These are phyloP conservation scores for Semnornis frantzii DNA, from an alignment of 2,113 vertebrate species.

Conservation along the genomic window DNA sequence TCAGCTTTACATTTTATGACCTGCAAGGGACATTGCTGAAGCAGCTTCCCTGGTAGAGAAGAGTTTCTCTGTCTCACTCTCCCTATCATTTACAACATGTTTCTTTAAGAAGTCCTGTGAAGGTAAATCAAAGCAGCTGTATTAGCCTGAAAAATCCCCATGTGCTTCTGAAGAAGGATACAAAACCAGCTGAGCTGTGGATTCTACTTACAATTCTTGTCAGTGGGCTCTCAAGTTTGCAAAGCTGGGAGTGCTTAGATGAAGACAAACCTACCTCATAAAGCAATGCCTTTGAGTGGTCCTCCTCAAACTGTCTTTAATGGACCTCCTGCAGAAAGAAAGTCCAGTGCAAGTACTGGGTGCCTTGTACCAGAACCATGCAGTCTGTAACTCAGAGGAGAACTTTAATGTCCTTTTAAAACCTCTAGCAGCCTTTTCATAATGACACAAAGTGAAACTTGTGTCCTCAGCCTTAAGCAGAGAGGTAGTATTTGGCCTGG, in stretches of 20 bases:
- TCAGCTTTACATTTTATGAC: no score
- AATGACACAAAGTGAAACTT: not conserved
- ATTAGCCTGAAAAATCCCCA: not conserved
- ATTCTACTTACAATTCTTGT: not conserved
- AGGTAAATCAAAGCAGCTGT: not conserved
- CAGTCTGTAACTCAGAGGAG: not conserved
- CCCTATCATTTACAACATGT: not conserved
- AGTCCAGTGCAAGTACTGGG: not conserved
- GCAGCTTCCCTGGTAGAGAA: not conserved
- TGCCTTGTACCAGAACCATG: not conserved
- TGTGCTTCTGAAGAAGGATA: not conserved
- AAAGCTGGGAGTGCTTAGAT: not conserved
- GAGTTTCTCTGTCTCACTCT: not conserved
- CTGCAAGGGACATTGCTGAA: not conserved
- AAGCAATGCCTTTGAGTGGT: not conserved
- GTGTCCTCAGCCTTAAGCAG: not conserved
- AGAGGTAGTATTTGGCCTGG: not conserved
- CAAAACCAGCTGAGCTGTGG: not conserved
- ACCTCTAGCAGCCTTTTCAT: not conserved
- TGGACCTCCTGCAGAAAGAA: not conserved
- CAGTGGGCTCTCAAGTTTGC: not conserved
- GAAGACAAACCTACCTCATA: not conserved
- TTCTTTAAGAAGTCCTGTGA: not conserved
- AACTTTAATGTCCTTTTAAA: not conserved
- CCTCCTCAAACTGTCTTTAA: not conserved